These are phyloP conservation scores for Neolamprologus caudopunctatus DNA, from an alignment of 2,113 vertebrate species.

Conservation along the genomic window DNA sequence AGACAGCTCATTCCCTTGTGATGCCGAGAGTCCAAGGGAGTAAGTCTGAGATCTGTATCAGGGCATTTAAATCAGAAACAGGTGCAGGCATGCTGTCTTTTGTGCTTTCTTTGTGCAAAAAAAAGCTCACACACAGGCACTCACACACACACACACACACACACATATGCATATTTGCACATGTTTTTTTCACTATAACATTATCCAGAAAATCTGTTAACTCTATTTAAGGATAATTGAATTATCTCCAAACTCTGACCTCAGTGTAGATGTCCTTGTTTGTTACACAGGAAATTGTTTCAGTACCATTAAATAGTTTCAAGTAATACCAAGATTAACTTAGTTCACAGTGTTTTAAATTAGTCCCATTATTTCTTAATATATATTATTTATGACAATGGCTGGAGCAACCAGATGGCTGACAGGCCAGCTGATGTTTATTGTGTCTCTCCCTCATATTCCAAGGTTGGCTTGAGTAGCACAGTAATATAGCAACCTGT, in stretches of 20 bases:
- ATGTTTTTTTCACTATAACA: conserved; percentile 14
- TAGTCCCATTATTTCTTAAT: neutral
- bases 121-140: neutral
- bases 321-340: conserved; percentile 10
- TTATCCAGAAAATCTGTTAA: conserved; percentile 39
- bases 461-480: neutral
- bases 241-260: conserved; percentile 42
- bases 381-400: neutral
- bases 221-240: conserved; percentile 31
- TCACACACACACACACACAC: neutral
- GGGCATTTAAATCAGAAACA: conserved; percentile 48
- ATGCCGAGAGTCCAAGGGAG: neutral
- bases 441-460: neutral
- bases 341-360: conserved; percentile 40
- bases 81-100: conserved; percentile 12
- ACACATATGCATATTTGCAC: neutral
- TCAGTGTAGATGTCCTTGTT: neutral
- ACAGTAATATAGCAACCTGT: neutral
- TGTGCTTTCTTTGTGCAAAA: neutral
- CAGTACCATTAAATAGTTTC: conserved; percentile 18
- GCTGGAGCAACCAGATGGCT: neutral
- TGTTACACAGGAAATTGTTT: conserved; percentile 34
- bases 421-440: neutral
- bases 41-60: conserved; percentile 43
- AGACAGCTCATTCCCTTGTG: conserved; percentile 32